These are phyloP conservation scores for Zophobas atratus DNA, from an alignment of 1,140 invertebrate species.

Conservation along the genomic window DNA sequence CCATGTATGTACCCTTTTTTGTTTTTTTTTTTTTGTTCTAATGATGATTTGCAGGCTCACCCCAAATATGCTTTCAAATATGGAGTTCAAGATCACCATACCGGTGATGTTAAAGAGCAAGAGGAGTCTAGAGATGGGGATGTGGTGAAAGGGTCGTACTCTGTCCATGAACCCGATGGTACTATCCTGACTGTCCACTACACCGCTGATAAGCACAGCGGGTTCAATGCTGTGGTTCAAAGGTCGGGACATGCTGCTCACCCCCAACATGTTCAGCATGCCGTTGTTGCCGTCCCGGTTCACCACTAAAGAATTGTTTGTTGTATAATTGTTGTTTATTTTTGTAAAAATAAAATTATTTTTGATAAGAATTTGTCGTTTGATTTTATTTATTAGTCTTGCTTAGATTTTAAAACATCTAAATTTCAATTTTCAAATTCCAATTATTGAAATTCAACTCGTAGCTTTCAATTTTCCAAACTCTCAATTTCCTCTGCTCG, in stretches of 20 bases:
- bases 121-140: constrained; percentile 64
- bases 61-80: constrained; percentile 65
- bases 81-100: constrained; percentile 64
- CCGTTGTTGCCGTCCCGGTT: not conserved
- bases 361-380: constrained; percentile 5
- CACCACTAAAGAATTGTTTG: constrained; percentile 17
- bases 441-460: too few relatives aligned
- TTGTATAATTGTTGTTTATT: not conserved
- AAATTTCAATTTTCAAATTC: too few relatives aligned
- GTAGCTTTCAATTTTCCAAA: too few relatives aligned
- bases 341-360: constrained; percentile 17
- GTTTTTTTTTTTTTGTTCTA: not conserved
- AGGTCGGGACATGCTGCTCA: constrained; percentile 26
- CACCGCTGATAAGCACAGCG: constrained; percentile 78
- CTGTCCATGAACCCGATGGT: constrained; percentile 69
- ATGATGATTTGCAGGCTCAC: constrained; percentile 13
- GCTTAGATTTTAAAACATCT: not conserved
- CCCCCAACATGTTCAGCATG: constrained; percentile 12
- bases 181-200: constrained; percentile 75
- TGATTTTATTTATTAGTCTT: not conserved
- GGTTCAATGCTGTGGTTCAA: constrained; percentile 73
- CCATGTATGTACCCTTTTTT: constrained; percentile 11
- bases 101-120: constrained; percentile 66
- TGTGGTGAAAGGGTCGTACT: constrained; percentile 29
- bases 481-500: too few relatives aligned